These are phyloP conservation scores for Calidris pygmaea DNA, from an alignment of 2,113 vertebrate species.

Conservation along the genomic window DNA sequence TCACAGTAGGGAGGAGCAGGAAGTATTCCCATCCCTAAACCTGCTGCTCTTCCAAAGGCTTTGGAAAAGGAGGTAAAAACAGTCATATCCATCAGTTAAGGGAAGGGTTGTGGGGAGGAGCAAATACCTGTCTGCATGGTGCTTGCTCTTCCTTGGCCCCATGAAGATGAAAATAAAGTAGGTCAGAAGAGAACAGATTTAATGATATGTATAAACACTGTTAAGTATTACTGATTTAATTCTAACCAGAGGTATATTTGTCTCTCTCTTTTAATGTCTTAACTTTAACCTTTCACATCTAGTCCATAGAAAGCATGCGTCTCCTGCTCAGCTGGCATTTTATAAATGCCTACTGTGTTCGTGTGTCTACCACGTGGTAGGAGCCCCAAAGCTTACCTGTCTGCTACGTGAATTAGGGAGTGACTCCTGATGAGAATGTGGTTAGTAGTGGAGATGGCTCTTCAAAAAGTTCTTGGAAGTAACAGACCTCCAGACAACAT, in stretches of 20 bases:
- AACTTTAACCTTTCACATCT: not conserved
- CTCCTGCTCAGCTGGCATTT: not conserved
- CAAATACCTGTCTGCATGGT: not conserved
- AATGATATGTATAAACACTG: not conserved
- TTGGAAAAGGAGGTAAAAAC: not conserved
- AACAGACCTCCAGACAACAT: not conserved
- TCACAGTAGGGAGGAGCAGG: not conserved
- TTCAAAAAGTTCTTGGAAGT: not conserved
- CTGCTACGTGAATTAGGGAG: not conserved
- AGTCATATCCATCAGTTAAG: not conserved
- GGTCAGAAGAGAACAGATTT: not conserved
- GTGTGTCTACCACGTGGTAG: fast-evolving
- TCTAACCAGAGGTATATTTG: not conserved
- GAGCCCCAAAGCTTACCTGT: not conserved
- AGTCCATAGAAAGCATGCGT: not conserved
- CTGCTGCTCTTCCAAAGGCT: not conserved
- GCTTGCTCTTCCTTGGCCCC: fast-evolving
- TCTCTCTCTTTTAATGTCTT: not conserved
- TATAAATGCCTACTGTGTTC: not conserved
- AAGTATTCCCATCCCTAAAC: not conserved
- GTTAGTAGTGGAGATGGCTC: not conserved
- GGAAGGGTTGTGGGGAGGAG: not conserved
- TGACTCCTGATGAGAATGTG: not conserved
- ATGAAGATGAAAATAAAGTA: not conserved
- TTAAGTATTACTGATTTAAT: not conserved